These are phyloP conservation scores for Alosa alosa DNA, from an alignment of 2,113 vertebrate genomes.

Conservation along the genomic window DNA sequence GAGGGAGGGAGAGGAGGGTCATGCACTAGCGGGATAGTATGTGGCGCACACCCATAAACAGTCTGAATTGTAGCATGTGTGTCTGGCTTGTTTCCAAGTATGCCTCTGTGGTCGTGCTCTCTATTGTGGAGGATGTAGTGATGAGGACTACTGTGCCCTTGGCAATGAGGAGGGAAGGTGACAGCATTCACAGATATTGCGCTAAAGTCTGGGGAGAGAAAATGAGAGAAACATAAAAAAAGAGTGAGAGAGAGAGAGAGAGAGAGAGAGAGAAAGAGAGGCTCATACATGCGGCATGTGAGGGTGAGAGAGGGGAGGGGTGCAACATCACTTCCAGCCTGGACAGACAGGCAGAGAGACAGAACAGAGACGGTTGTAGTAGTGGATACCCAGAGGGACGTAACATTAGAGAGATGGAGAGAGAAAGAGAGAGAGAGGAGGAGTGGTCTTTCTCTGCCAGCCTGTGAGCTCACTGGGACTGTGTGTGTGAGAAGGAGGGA, in stretches of 20 bases:
- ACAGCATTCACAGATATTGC: background rate
- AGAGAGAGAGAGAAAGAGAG: background rate
- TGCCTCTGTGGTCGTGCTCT: background rate
- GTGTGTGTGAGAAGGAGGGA: background rate
- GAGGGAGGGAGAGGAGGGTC: background rate
- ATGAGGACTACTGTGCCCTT: background rate
- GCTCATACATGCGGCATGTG: background rate
- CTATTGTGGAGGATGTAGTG: background rate
- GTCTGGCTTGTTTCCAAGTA: background rate
- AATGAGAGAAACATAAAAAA: background rate
- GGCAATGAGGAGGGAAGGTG: background rate
- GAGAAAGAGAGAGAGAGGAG: background rate
- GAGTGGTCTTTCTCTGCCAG: slow-evolving; percentile 9
- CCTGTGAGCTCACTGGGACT: background rate
- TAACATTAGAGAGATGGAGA: slow-evolving; percentile 24
- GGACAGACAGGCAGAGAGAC: background rate
- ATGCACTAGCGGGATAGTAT: background rate
- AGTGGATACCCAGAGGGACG: slow-evolving; percentile 12
- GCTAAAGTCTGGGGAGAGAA: background rate
- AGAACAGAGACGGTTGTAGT: background rate
- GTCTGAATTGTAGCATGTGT: background rate
- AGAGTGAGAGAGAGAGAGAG: background rate
- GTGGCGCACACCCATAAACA: background rate
- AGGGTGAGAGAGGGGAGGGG: slow-evolving; percentile 21
- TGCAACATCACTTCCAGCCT: slow-evolving; percentile 35